phyloP scores from a whole-genome alignment of 2,113 vertebrate species.

The Phodopus roborovskii region DNA sequence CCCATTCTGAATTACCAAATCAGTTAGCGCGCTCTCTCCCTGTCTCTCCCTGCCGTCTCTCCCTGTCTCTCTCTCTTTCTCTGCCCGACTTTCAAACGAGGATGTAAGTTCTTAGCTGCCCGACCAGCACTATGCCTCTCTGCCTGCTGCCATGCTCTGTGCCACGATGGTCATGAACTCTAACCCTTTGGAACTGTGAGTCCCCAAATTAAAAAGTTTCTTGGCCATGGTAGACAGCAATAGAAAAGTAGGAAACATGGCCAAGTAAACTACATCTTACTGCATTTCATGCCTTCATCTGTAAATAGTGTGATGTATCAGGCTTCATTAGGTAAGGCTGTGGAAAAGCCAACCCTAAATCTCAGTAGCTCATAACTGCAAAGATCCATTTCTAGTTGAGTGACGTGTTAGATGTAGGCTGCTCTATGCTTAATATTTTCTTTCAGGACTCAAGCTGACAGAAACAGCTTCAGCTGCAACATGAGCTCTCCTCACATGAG shows the following conservation, averaged over 20 bases:
- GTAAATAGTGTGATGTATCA: not conserved
- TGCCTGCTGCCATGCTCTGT: not conserved
- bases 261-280: not conserved
- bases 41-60: not conserved
- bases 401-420: not conserved
- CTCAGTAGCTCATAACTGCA: not conserved
- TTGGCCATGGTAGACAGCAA: not conserved
- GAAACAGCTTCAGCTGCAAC: not conserved
- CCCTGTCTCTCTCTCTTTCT: too few relatives aligned
- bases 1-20: not conserved
- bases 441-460: not conserved
- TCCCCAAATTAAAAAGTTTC: not conserved
- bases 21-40: accelerated
- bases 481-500: not conserved
- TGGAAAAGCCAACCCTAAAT: not conserved
- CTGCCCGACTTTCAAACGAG: not conserved
- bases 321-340: conserved; percentile 9
- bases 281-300: not conserved
- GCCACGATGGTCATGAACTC: not conserved
- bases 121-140: not conserved
- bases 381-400: conserved; percentile 17
- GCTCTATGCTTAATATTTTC: not conserved
- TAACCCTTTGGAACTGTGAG: not conserved
- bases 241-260: not conserved
- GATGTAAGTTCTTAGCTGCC: not conserved